Base-by-base conservation (phyloP, 2,797 vertebrate genomes). In the Poeciliopsis paucimaculata region DNA sequence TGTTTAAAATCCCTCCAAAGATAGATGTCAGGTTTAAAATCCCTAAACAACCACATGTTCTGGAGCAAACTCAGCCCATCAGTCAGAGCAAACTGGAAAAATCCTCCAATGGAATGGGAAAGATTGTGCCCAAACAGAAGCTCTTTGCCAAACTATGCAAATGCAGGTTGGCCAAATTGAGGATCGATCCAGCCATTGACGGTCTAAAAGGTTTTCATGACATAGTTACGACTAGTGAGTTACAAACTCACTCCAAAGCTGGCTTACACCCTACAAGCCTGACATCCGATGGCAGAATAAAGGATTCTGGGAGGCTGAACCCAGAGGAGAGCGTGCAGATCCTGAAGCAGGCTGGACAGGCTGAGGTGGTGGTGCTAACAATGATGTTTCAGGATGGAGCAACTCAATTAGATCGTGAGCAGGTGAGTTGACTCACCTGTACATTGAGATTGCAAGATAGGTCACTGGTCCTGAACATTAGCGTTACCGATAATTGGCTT, bases 311-410 rank as follows among this genome's bases (percentile, higher is more conserved):
- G 53, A 91, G 72, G 77, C 88, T 98, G 57, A 92, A 88, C 75
- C 39, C 75, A 68, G 89, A 94, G 39, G 95, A 96, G 84, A 96
- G 90, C 86, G 84, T 49, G 28, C 82, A 91, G 79, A 77, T 97
- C 66, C 90, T 97, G 60, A 87, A 93, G 89, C 78, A 78, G 34
- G 80, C 94, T 23, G 62, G 68, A 2, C 84, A 85, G 75, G 95
- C 96, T 31, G 83, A 79, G 62, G 91, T 92, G 0, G 84, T 98
- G 80, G 90, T 97, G 77, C 84, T 96, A 4, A 97, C 97, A 0
- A 92, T 98, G 95, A 47, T 97, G 43, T 97, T 95, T 91, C 93
- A 93, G 66, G 96, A 98, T 66, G 97, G 97, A 75, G 96, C 95
- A 26, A 97, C 97, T 45, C 98, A 97, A 87, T 92, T 99, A 12